Percentiles rank a stretch among this genome's conserved stretches.
Evolutionary conservation across 2,113 vertebrate species (phyloP).

Genomic region (Thamnaconus septentrionalis): DNA sequence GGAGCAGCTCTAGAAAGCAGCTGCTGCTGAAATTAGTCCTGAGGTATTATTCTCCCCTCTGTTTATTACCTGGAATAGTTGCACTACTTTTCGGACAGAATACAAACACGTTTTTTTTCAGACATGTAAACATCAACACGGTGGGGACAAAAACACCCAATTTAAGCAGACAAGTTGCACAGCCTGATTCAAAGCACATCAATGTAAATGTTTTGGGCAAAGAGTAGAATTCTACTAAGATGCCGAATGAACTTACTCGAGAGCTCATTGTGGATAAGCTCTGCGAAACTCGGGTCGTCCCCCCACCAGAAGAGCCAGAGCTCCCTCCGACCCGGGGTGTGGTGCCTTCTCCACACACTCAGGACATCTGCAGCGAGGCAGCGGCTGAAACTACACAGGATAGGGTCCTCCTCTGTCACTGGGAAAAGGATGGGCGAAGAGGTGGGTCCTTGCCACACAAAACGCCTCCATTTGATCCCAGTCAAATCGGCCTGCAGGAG

Average conservation of each 20-base stretch:
- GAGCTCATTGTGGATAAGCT: constrained; percentile 96
- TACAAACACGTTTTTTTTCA: too few relatives aligned
- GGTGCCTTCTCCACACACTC: constrained; percentile 96
- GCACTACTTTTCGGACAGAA: too few relatives aligned
- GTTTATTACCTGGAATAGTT: too few relatives aligned
- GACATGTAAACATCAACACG: too few relatives aligned
- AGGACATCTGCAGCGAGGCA: constrained; percentile 95
- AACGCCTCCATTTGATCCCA: constrained; percentile 98
- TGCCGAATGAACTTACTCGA: constrained; percentile 79
- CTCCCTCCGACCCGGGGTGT: constrained; percentile 91
- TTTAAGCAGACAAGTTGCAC: too few relatives aligned
- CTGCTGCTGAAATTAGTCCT: too few relatives aligned
- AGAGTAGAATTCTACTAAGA: neutral
- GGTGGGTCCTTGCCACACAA: constrained; percentile 96
- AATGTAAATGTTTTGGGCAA: too few relatives aligned
- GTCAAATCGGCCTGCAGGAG: constrained; percentile 90
- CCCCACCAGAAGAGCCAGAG: constrained; percentile 99
- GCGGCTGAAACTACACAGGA: constrained; percentile 98
- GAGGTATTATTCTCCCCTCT: too few relatives aligned
- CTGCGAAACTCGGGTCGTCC: constrained; percentile 96
- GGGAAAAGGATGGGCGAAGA: constrained; percentile 97
- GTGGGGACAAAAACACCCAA: too few relatives aligned
- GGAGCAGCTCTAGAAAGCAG: too few relatives aligned
- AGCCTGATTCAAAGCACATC: too few relatives aligned
- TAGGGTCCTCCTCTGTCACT: constrained; percentile 98